Evolutionary conservation across 2,113 vertebrate species (phyloP), one percentile per base, ranked within the genome.

Genomic region (Mola mola): DNA sequence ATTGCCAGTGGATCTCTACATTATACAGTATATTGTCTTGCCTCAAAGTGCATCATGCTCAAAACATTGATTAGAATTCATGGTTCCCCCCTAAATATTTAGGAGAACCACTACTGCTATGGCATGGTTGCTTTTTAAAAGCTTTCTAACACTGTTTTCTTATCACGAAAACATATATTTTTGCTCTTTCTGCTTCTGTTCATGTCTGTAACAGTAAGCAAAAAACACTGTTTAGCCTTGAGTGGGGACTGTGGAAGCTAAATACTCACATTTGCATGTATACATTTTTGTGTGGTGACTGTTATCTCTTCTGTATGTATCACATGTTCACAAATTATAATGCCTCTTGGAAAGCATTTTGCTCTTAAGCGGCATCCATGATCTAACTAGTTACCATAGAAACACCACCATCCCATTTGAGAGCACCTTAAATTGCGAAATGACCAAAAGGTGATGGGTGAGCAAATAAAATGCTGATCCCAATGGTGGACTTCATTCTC

Each of bases 321-420:
- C 13, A 52, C 58, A 62, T 65, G 31, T 52, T 53, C 53, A 72
- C 25, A 66, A 49, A 85, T 80, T 57, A 66, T 50, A 40, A 71
- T 76, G 70, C 76, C 82, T 81, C 67, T 68, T 77, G 78, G 70
- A 87, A 81, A 64, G 81, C 78, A 60, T 87, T 87, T 88, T 59
- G 51, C 64, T 80, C 72, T 85, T 74, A 80, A 78, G 78, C 78
- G 74, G 69, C 75, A 79, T 76, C 76, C 72, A 76, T 82, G 67
- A 80, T 78, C 82, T 69, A 75, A 73, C 71, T 70, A 20, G 91
- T 93, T 92, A 72, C 91, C 83, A 91, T 92, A 86, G 86, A 80
- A 88, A 91, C 87, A 78, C 76, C 76, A 72, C 66, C 66, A 76
- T 84, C 65, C 79, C 59, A 48, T 62, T 52, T 61, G 55, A 79